Evolutionary conservation across 2,888 invertebrate species (phyloP).

Genomic region (Acanthopleura granulata): DNA sequence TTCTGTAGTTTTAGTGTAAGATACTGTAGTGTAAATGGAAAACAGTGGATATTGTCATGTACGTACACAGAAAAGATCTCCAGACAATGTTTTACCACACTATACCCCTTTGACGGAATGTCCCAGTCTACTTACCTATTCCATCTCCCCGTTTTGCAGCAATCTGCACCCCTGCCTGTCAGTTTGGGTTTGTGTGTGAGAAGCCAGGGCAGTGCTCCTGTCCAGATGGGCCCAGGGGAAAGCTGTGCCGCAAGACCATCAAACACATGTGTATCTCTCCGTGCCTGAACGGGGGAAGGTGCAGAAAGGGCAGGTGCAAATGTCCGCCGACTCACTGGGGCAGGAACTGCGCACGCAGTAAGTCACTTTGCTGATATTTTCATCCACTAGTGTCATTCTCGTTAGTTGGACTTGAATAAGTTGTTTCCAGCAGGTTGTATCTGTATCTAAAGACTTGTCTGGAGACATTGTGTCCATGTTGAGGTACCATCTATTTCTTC

Average conservation of each 20-base stretch:
- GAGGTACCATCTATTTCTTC: too few relatives aligned
- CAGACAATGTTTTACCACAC: too few relatives aligned
- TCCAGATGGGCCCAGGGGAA: slow-evolving; percentile 54
- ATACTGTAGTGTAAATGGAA: too few relatives aligned
- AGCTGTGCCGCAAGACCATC: slow-evolving; percentile 38
- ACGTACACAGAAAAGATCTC: too few relatives aligned
- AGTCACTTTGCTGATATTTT: slow-evolving; percentile 38
- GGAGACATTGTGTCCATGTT: too few relatives aligned
- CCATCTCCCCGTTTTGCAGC: slow-evolving; percentile 40
- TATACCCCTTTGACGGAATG: too few relatives aligned
- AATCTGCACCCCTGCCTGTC: slow-evolving; percentile 61
- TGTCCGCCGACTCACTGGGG: slow-evolving; percentile 58
- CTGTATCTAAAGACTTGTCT: too few relatives aligned
- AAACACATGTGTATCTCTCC: slow-evolving; percentile 41
- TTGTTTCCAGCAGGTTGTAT: too few relatives aligned
- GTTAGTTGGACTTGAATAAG: too few relatives aligned
- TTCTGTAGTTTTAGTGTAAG: too few relatives aligned
- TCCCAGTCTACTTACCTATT: too few relatives aligned
- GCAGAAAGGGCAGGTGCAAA: slow-evolving; percentile 58
- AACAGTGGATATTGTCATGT: too few relatives aligned
- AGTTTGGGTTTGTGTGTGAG: slow-evolving; percentile 55
- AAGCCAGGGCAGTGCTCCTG: slow-evolving; percentile 63
- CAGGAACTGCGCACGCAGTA: slow-evolving; percentile 56
- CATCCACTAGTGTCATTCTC: neutral
- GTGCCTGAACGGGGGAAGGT: slow-evolving; percentile 62